phyloP scores from a whole-genome alignment of 2,113 vertebrate species.

The Tachuris rubrigastra region DNA sequence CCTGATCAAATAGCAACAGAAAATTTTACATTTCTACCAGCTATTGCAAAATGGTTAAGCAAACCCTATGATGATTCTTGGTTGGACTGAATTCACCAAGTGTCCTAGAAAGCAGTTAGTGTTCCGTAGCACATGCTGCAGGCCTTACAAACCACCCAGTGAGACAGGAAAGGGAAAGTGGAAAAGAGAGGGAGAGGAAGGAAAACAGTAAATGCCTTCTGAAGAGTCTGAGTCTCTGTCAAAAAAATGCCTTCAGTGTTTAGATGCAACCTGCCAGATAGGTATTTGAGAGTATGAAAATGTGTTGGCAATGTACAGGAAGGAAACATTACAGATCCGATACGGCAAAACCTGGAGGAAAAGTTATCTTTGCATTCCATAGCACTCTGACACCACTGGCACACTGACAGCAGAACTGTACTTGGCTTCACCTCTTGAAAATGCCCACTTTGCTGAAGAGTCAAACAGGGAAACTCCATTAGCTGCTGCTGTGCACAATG shows the following conservation, averaged over 20 bases:
- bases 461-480: neutral
- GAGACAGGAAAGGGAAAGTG: neutral
- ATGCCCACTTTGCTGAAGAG: neutral
- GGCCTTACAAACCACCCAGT: neutral
- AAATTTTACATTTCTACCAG: neutral
- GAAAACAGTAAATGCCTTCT: neutral
- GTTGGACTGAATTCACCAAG: neutral
- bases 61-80: neutral
- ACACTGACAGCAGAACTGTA: neutral
- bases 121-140: rapidly evolving
- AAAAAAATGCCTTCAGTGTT: neutral
- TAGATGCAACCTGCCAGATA: neutral
- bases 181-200: neutral
- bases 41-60: neutral
- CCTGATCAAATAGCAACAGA: neutral
- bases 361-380: neutral
- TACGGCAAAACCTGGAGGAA: neutral
- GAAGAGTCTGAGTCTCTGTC: neutral
- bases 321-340: neutral
- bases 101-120: neutral
- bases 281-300: neutral
- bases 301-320: neutral
- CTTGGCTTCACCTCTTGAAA: neutral
- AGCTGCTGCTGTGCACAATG: neutral
- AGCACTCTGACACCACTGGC: neutral